phyloP scores from a whole-genome alignment of 2,888 invertebrate species.

The Drosophila kokeensis region DNA sequence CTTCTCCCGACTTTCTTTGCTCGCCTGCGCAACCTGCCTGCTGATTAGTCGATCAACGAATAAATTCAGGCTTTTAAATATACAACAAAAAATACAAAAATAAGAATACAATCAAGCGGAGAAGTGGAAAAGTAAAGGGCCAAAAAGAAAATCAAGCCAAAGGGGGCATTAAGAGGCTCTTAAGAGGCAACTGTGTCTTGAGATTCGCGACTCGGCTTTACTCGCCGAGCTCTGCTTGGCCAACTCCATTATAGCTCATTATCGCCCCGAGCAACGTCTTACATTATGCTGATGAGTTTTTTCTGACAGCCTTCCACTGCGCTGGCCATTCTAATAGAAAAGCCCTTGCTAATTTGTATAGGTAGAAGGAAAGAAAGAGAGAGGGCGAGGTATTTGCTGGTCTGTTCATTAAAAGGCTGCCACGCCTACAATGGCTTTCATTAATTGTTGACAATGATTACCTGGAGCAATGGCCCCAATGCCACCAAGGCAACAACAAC shows the following conservation, averaged over 20 bases:
- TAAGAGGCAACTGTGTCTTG: conserved; percentile 45
- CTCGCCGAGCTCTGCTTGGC: conserved; percentile 30
- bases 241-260: conserved; percentile 85
- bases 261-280: conserved; percentile 85
- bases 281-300: conserved; percentile 84
- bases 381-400: conserved; percentile 14
- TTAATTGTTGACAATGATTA: conserved; percentile 81
- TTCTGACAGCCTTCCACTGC: neutral
- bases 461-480: conserved; percentile 63
- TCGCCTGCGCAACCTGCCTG: conserved; percentile 18
- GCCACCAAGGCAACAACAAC: conserved; percentile 23
- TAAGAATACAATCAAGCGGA: neutral
- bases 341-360: conserved; percentile 59
- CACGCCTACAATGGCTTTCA: conserved; percentile 76
- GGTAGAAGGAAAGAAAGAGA: neutral
- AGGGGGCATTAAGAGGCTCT: conserved; percentile 67
- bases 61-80: conserved; percentile 71
- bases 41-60: conserved; percentile 74
- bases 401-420: conserved; percentile 70
- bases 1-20: conserved; percentile 57
- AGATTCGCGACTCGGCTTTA: conserved; percentile 33
- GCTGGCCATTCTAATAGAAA: conserved; percentile 72
- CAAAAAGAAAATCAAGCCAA: conserved; percentile 23
- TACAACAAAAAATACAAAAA: conserved; percentile 54
- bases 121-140: conserved; percentile 39